phyloP scores from a whole-genome alignment of 2,797 vertebrate species.

The Cyprinella venusta region DNA sequence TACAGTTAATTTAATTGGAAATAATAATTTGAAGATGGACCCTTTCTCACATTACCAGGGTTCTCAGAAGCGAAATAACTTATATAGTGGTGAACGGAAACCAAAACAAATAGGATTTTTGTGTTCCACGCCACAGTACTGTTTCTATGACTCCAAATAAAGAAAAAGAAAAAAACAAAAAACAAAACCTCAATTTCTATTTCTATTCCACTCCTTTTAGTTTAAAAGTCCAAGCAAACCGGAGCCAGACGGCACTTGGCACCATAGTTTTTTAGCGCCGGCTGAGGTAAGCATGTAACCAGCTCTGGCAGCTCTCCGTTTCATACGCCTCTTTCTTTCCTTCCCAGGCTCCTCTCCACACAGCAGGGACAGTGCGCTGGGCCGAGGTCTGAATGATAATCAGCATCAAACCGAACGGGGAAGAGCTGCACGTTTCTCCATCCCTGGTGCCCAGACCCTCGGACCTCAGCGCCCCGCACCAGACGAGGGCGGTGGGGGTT shows the following conservation, averaged over 20 bases:
- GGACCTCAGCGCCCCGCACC: slow-evolving; percentile 49
- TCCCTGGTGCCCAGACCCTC: slow-evolving; percentile 58
- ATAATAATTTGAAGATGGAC: neutral
- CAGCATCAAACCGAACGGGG: slow-evolving; percentile 59
- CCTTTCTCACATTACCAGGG: neutral
- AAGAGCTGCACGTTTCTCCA: slow-evolving; percentile 56
- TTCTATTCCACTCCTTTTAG: no score
- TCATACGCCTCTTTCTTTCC: slow-evolving; percentile 25
- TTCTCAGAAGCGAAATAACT: neutral
- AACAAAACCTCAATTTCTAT: no score
- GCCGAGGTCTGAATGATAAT: slow-evolving; percentile 64
- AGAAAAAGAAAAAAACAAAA: neutral
- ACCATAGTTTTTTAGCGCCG: neutral
- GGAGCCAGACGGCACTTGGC: slow-evolving; percentile 1
- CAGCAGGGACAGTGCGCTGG: slow-evolving; percentile 53
- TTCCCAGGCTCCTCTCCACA: slow-evolving; percentile 45
- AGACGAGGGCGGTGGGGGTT: slow-evolving; percentile 59
- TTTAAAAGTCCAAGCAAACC: slow-evolving; percentile 15
- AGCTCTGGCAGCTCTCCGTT: slow-evolving; percentile 13
- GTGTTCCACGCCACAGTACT: neutral
- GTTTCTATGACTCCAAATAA: neutral
- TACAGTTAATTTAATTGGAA: neutral
- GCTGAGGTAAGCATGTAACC: slow-evolving; percentile 18
- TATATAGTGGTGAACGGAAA: neutral
- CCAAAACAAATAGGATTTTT: neutral